A percentile compares a stretch with the other conserved stretches of the same genome.
These are phyloP conservation scores for Arnoldichthys spilopterus DNA, from an alignment of 2,797 vertebrate genomes.

Conservation along the genomic window DNA sequence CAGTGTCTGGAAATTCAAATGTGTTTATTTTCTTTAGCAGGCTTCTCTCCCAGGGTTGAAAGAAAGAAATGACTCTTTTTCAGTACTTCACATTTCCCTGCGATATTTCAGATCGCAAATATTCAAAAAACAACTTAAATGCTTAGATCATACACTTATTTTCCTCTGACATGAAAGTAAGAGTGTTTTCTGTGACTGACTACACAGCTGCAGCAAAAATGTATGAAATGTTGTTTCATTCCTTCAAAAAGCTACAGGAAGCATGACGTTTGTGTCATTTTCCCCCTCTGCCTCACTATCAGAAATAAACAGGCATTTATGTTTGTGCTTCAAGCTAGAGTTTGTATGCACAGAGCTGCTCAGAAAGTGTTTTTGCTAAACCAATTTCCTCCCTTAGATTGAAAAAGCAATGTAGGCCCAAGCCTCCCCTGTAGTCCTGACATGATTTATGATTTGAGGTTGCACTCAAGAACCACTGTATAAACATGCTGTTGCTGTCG, in stretches of 20 bases:
- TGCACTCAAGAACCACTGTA: conserved; percentile 55
- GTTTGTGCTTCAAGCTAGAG: conserved; percentile 28
- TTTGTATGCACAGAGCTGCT: conserved; percentile 34
- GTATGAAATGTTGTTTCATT: neutral
- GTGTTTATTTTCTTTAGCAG: neutral
- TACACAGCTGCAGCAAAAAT: neutral
- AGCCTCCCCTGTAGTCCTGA: conserved; percentile 39
- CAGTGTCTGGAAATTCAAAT: neutral
- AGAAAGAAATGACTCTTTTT: neutral
- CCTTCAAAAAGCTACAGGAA: conserved; percentile 17
- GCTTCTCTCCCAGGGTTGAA: neutral
- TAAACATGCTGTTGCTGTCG: conserved; percentile 58
- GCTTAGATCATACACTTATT: neutral
- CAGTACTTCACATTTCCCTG: too few relatives aligned
- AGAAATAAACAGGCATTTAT: conserved; percentile 34
- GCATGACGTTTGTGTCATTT: conserved; percentile 29
- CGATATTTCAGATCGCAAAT: too few relatives aligned
- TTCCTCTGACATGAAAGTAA: neutral
- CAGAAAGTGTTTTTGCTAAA: conserved; percentile 35
- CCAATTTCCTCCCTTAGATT: conserved; percentile 45
- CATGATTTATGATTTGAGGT: conserved; percentile 63
- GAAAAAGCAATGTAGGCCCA: conserved; percentile 38
- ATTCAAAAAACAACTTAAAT: too few relatives aligned
- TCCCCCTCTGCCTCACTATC: conserved; percentile 30
- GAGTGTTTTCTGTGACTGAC: neutral